A percentile compares a stretch with the other conserved stretches of the same genome.
These are phyloP conservation scores for Acleris emargana DNA, from an alignment of 2,888 invertebrate species.

Conservation along the genomic window DNA sequence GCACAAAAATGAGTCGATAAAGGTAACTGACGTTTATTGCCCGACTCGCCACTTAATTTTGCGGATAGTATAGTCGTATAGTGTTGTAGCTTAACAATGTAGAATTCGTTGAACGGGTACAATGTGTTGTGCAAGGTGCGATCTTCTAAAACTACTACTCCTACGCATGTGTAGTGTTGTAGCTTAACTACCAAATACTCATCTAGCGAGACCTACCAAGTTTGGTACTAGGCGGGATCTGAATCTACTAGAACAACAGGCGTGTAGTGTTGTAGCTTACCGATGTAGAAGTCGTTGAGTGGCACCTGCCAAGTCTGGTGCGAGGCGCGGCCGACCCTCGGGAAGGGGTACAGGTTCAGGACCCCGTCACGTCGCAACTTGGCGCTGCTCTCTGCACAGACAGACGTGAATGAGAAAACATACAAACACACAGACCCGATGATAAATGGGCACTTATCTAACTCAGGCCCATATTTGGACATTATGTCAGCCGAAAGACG, in stretches of 20 bases:
- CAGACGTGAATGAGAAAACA: neutral
- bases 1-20: no score
- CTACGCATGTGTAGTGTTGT: no score
- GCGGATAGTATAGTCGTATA: no score
- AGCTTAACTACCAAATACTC: no score
- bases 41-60: no score
- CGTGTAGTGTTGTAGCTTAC: constrained; percentile 50
- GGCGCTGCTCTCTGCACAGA: constrained; percentile 60
- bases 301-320: constrained; percentile 76
- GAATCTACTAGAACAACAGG: no score
- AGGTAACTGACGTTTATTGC: no score
- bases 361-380: constrained; percentile 82
- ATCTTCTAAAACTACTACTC: constrained; percentile 46
- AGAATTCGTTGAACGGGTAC: constrained; percentile 77
- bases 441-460: neutral
- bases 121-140: constrained; percentile 75
- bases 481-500: no score
- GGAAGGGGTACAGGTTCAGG: constrained; percentile 84
- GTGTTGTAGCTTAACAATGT: constrained; percentile 64
- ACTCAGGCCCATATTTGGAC: no score
- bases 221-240: no score
- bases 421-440: neutral
- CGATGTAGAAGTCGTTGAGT: constrained; percentile 74
- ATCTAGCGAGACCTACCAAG: no score
- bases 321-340: constrained; percentile 84